A percentile compares a stretch with the other conserved stretches of the same genome.
These are phyloP conservation scores for Diuraphis noxia DNA, from an alignment of 1,140 invertebrate genomes.

Conservation along the genomic window DNA sequence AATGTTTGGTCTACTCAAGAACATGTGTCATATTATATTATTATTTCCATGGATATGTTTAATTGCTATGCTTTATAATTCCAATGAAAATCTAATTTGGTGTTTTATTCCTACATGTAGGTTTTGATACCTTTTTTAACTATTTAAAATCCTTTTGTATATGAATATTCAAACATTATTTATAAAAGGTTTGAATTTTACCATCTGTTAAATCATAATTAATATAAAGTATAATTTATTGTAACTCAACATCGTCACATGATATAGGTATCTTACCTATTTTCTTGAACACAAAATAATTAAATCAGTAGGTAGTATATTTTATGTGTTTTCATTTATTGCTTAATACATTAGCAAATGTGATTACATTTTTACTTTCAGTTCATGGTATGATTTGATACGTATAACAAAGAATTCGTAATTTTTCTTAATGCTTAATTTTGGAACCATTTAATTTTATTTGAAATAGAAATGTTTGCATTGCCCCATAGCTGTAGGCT, in stretches of 20 bases:
- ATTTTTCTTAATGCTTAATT: too few species aligned
- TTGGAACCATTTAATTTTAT: too few species aligned
- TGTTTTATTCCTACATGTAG: neutral
- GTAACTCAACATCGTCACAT: too few species aligned
- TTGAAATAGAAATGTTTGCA: too few species aligned
- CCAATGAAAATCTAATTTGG: neutral
- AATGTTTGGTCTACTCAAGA: too few species aligned
- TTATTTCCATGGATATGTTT: neutral
- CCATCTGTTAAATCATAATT: too few species aligned
- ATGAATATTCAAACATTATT: neutral
- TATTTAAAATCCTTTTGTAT: neutral
- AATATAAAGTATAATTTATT: too few species aligned
- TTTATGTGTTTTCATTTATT: neutral
- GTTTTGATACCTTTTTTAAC: neutral
- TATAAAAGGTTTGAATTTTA: neutral
- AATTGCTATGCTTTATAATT: neutral
- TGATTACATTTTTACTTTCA: neutral
- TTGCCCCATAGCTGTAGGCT: too few species aligned
- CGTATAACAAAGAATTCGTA: too few species aligned
- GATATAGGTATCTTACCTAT: too few species aligned
- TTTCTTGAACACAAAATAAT: neutral
- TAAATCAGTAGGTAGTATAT: neutral
- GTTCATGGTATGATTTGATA: too few species aligned
- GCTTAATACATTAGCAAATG: neutral
- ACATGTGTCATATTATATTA: too few species aligned